Evolutionary conservation across 2,113 vertebrate genomes (phyloP).

Genomic region (Nycticebus coucang): DNA sequence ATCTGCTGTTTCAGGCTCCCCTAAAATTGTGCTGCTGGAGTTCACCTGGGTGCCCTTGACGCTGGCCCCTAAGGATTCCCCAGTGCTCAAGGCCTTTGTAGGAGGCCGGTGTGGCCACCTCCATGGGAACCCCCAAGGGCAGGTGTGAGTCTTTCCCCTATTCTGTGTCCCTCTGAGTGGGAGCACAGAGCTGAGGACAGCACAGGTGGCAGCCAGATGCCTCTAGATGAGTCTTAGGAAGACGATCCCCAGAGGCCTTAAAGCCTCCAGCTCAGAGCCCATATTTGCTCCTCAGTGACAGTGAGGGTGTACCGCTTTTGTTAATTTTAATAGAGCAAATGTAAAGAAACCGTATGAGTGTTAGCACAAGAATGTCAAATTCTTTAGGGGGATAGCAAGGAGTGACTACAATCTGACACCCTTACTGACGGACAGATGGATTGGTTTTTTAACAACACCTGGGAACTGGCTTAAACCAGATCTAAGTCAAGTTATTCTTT

Average conservation of each 20-base stretch:
- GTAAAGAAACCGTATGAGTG: background rate
- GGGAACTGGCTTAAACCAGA: background rate
- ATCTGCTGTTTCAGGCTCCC: too few species aligned
- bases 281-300: background rate
- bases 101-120: background rate
- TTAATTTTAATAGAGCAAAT: background rate
- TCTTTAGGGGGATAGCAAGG: background rate
- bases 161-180: too few species aligned
- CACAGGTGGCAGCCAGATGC: background rate
- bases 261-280: background rate
- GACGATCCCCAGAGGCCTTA: background rate
- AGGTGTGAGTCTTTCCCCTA: too few species aligned
- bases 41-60: background rate
- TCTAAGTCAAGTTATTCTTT: background rate
- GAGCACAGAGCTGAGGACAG: background rate
- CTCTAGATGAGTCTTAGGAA: background rate
- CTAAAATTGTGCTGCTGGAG: accelerated
- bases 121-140: background rate
- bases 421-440: background rate
- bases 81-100: accelerated
- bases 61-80: background rate
- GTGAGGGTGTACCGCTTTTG: background rate
- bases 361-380: background rate
- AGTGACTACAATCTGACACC: background rate
- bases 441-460: background rate